Evolutionary conservation across 2,888 invertebrate genomes (phyloP).

Genomic region (Acleris sparsana): DNA sequence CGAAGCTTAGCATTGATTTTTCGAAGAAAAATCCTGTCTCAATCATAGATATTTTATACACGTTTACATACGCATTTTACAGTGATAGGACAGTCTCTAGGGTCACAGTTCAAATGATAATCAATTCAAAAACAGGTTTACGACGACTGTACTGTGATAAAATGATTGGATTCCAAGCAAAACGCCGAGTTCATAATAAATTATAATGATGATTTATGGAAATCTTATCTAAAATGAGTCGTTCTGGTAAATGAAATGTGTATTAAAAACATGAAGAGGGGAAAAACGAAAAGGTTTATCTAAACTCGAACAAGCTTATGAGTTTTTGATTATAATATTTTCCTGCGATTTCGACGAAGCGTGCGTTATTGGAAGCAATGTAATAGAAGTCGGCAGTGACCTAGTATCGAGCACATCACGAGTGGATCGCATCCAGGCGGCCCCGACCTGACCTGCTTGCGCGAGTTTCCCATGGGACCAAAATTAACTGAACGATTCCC

Average conservation of each 20-base stretch:
- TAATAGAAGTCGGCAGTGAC: slow-evolving; percentile 32
- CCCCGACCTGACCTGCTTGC: slow-evolving; percentile 35
- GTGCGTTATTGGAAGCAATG: slow-evolving; percentile 10
- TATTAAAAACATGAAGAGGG: neutral
- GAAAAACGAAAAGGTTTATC: neutral
- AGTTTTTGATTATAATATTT: neutral
- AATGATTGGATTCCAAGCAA: slow-evolving; percentile 45
- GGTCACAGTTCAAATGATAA: slow-evolving; percentile 59
- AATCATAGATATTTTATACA: slow-evolving; percentile 15
- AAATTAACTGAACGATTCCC: slow-evolving; percentile 20
- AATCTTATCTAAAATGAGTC: slow-evolving; percentile 34
- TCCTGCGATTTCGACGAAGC: neutral
- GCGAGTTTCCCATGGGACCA: slow-evolving; percentile 32
- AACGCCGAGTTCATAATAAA: slow-evolving; percentile 37
- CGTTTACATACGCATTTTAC: slow-evolving; percentile 26
- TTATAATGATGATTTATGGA: slow-evolving; percentile 43
- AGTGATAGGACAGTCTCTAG: slow-evolving; percentile 38
- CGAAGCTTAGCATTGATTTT: too few species aligned
- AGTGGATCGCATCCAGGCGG: slow-evolving; percentile 21
- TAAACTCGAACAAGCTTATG: neutral
- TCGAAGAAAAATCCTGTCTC: too few species aligned
- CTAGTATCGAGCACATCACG: slow-evolving; percentile 28
- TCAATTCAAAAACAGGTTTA: slow-evolving; percentile 59
- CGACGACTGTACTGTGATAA: slow-evolving; percentile 49
- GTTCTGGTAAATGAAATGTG: slow-evolving; percentile 7